These are phyloP conservation scores for Desmodus rotundus DNA, from an alignment of 2,113 vertebrate species.

Conservation along the genomic window DNA sequence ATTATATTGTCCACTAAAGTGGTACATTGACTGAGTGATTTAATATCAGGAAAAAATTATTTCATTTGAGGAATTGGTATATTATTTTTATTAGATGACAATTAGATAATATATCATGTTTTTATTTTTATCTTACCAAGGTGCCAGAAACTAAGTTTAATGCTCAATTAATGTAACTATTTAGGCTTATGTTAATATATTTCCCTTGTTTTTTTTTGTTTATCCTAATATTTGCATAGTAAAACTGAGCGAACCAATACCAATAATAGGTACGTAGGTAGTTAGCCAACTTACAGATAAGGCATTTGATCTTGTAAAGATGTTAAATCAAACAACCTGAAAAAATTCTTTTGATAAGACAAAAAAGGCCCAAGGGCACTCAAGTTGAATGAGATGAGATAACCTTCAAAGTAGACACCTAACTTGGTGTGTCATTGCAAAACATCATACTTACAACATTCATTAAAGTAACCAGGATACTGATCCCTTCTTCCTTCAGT, in stretches of 20 bases:
- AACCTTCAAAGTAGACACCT: not conserved
- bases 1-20: constrained; percentile 43
- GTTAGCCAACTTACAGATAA: not conserved
- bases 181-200: constrained; percentile 20
- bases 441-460: not conserved
- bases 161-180: not conserved
- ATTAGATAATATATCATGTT: constrained; percentile 47
- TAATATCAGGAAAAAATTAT: constrained; percentile 15
- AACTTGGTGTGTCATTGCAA: not conserved
- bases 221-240: not conserved
- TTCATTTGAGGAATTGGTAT: constrained; percentile 32
- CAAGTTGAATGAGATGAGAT: not conserved
- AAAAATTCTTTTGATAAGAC: not conserved
- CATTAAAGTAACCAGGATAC: not conserved
- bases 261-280: not conserved
- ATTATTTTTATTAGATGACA: constrained; percentile 36
- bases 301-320: constrained; percentile 23
- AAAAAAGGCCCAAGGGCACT: not conserved
- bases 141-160: constrained; percentile 39
- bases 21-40: not conserved
- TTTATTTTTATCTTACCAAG: constrained; percentile 44
- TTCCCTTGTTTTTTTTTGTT: constrained; percentile 46
- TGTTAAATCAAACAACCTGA: not conserved
- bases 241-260: not conserved
- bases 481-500: not conserved